Evolutionary conservation across 2,888 invertebrate genomes (phyloP).

Genomic region (Calliopum simillimum): DNA sequence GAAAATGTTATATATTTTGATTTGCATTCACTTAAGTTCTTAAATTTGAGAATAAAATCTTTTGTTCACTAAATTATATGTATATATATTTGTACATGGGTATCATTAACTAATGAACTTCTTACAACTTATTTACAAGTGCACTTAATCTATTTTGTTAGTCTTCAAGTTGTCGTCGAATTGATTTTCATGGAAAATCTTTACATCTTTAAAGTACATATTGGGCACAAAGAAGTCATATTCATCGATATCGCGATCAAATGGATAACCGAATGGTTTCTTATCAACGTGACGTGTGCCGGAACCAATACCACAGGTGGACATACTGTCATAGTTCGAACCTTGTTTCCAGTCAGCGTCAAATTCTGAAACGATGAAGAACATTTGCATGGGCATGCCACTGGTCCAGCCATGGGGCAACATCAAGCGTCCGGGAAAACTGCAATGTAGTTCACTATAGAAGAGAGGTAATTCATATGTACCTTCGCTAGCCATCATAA

Average conservation of each 20-base stretch:
- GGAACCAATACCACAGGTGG: constrained; percentile 69
- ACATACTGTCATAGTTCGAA: constrained; percentile 65
- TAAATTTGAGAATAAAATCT: too few species aligned
- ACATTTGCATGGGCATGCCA: constrained; percentile 73
- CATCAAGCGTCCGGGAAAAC: constrained; percentile 72
- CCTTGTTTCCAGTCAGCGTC: constrained; percentile 52
- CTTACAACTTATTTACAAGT: too few species aligned
- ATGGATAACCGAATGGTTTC: constrained; percentile 77
- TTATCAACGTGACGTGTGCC: constrained; percentile 70
- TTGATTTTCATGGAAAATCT: constrained; percentile 73
- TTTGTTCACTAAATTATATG: too few species aligned
- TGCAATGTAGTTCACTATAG: constrained; percentile 67
- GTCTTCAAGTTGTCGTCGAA: constrained; percentile 52
- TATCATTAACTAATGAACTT: too few species aligned
- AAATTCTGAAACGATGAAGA: constrained; percentile 70
- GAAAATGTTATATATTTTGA: too few species aligned
- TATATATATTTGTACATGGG: too few species aligned
- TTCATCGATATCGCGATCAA: constrained; percentile 76
- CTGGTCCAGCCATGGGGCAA: constrained; percentile 73
- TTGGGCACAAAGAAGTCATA: constrained; percentile 75
- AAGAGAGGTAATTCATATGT: constrained; percentile 65
- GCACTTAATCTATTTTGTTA: constrained; percentile 49
- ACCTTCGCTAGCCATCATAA: constrained; percentile 66
- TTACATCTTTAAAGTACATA: constrained; percentile 75
- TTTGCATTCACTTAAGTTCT: too few species aligned